Conservation (phyloP, 2,888 invertebrate species). For the Leptopilina myrica region DNA sequence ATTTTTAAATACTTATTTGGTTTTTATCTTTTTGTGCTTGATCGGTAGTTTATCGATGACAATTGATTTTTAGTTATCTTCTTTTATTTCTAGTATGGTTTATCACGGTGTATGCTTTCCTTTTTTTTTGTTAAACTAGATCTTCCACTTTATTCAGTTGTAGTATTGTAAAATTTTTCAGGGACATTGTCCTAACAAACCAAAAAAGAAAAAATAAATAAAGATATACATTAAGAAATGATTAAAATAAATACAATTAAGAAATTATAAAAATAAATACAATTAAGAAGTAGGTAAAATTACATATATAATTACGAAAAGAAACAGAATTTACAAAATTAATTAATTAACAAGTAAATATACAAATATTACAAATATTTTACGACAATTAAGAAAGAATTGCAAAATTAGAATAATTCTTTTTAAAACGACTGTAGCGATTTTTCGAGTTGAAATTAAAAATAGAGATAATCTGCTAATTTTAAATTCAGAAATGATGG, state of each 20-base stretch:
- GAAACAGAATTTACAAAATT: not conserved
- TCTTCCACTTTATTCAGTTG: conserved; percentile 20
- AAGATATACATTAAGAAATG: not conserved
- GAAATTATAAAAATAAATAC: too few relatives aligned
- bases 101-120: conserved; percentile 6
- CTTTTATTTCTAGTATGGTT: conserved; percentile 14
- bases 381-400: too few relatives aligned
- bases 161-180: conserved; percentile 28
- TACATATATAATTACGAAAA: not conserved
- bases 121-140: conserved; percentile 13
- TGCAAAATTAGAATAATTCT: too few relatives aligned
- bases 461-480: conserved; percentile 9
- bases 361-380: too few relatives aligned
- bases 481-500: not conserved
- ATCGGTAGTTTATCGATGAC: conserved; percentile 1
- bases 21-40: conserved; percentile 28
- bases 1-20: conserved; percentile 19
- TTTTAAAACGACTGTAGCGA: not conserved
- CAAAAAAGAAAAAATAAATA: not conserved
- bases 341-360: not conserved
- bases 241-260: too few relatives aligned
- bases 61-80: conserved; percentile 20
- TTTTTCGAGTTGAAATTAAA: conserved; percentile 9
- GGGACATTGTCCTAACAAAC: conserved; percentile 14
- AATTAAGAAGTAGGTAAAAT: not conserved